Conservation (phyloP, 2,113 vertebrate genomes). For the Syngnathus typhle region DNA sequence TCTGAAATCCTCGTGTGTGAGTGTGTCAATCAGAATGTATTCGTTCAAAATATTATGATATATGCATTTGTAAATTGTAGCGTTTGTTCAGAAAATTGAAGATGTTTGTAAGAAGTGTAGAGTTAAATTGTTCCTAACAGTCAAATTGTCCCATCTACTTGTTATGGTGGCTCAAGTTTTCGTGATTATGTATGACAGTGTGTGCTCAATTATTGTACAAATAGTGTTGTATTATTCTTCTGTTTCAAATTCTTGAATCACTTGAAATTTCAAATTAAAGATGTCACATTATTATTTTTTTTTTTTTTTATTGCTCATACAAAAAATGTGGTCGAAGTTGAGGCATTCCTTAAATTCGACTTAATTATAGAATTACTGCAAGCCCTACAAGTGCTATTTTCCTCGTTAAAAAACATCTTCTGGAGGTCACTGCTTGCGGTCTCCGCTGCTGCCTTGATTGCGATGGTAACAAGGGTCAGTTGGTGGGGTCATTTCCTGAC, state of each 20-base stretch:
- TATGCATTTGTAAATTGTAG: background rate
- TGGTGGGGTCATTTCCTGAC: slow-evolving; percentile 66
- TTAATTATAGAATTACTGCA: too few species aligned
- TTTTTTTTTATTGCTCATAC: background rate
- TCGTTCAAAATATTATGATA: slow-evolving; percentile 10
- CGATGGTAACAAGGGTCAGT: slow-evolving; percentile 63
- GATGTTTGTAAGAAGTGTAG: slow-evolving; percentile 23
- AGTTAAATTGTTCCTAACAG: background rate
- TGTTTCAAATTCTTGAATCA: slow-evolving; percentile 5
- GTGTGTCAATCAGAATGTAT: background rate
- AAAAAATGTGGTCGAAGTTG: too few species aligned
- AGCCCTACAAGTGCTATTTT: too few species aligned
- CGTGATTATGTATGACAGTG: background rate
- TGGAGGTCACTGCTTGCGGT: slow-evolving; percentile 14
- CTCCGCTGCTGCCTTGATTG: slow-evolving; percentile 39
- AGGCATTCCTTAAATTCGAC: too few species aligned
- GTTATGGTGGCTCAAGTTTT: background rate
- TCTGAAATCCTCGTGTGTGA: background rate
- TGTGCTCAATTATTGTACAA: background rate
- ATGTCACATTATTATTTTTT: background rate
- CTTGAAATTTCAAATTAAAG: slow-evolving; percentile 12
- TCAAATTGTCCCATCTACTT: background rate
- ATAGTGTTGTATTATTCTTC: background rate
- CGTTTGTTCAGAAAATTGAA: slow-evolving; percentile 20
- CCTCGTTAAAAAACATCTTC: too few species aligned